Evolutionary conservation across 2,113 vertebrate genomes (phyloP).

Genomic region (Elephantulus edwardii): DNA sequence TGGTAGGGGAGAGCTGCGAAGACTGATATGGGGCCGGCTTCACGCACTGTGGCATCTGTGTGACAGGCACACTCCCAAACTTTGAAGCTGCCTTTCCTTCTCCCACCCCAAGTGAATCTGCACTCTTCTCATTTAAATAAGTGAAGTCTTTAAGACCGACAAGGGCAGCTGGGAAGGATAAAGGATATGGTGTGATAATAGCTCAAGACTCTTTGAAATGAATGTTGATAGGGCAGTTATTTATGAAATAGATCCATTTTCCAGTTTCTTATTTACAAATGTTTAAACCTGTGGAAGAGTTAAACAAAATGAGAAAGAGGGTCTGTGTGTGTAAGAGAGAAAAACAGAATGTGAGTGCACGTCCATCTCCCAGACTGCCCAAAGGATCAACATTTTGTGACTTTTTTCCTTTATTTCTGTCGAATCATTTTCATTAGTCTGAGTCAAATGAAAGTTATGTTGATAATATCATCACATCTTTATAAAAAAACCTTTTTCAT

Average conservation of each 20-base stretch:
- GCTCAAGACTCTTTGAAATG: constrained; percentile 16
- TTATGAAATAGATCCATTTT: neutral
- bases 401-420: neutral
- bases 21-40: neutral
- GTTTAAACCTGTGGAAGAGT: neutral
- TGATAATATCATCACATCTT: neutral
- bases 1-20: constrained; percentile 16
- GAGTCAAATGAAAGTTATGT: neutral
- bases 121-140: constrained; percentile 53
- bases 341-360: neutral
- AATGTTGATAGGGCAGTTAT: neutral
- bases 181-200: neutral
- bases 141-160: constrained; percentile 20
- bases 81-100: constrained; percentile 44
- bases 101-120: constrained; percentile 25
- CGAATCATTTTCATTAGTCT: neutral
- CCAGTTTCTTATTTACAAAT: neutral
- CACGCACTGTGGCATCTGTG: constrained; percentile 18
- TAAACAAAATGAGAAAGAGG: neutral
- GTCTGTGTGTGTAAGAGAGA: neutral
- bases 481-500: neutral
- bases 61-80: constrained; percentile 60
- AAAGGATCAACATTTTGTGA: neutral
- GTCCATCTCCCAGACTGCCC: neutral
- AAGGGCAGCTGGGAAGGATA: constrained; percentile 6